A percentile compares a stretch with the other conserved stretches of the same genome.
Conservation (phyloP, 2,113 vertebrate genomes). For the Odontophorus gujanensis region DNA sequence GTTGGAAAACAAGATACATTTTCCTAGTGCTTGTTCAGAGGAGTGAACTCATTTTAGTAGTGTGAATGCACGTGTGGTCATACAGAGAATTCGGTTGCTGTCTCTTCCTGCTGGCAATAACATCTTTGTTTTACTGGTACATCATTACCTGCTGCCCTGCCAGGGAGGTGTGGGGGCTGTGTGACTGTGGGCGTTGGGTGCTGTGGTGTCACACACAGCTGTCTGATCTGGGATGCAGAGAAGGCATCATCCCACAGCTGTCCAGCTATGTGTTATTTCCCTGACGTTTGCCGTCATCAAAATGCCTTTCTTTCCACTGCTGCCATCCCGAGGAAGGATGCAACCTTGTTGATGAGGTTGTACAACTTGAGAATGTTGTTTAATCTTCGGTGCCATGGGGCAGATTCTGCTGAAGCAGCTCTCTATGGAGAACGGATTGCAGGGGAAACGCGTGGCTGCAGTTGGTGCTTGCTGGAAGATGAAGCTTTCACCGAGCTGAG, state of each 20-base stretch:
- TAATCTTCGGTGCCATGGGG: not conserved
- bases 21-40: not conserved
- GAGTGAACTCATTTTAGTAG: not conserved
- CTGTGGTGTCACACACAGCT: too few species aligned
- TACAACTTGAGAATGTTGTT: not conserved
- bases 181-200: not conserved
- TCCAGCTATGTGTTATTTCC: not conserved
- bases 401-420: not conserved
- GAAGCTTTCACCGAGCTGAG: not conserved
- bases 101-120: not conserved
- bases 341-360: not conserved
- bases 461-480: not conserved
- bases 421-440: accelerated
- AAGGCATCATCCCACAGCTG: not conserved
- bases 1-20: not conserved
- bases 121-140: not conserved
- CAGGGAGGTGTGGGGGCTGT: too few species aligned
- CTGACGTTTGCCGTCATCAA: not conserved
- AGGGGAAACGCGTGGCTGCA: not conserved
- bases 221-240: not conserved
- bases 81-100: not conserved
- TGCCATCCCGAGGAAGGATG: not conserved
- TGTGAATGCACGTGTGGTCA: too few species aligned
- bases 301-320: not conserved
- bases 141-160: too few species aligned